Base-by-base conservation (phyloP, 2,888 invertebrate genomes). In the Homarus gammarus region DNA sequence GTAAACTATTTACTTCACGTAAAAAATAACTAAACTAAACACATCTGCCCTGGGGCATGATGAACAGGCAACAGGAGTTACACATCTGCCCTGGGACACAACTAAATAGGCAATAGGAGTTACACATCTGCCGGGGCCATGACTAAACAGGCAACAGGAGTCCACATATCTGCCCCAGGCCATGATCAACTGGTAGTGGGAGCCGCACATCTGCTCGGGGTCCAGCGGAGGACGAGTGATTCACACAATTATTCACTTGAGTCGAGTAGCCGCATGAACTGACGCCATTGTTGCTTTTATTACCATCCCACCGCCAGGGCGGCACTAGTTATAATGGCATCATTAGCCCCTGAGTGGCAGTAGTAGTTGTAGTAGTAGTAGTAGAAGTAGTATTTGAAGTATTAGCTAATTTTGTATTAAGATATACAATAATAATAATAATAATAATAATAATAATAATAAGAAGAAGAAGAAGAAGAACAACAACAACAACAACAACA, bases 171-270 rank as follows among this genome's bases (percentile, higher is more conserved):
- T 64, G 27, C 5, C 64, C 64, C 64, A 27, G 64, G 27, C 5
- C 27, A 12, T 0, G n/a, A n/a, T 5, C 64, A 64, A 0, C 64
- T 64, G 64, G 27, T 0, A 56, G 18, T 22, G 22, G 56, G 27
- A 77, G 78, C 78, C 56, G n/a, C 33, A 33, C 78, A 33, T 15
- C 33, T 10, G 75, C 75, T 38, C 27, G 15, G 51, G 40, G 51
- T 51, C 78, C 78, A 36, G 78, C 51, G 36, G 51, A 31, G 78
- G 78, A 33, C 51, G 78, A 78, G 78, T 51, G 51, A 78, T 78
- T 78, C 78, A 78, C 56, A 78, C 56, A 78, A 51, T 78, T 78
- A 78, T 78, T 78, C 78, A 78, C 78, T 78, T 78, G 51, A 51
- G 18, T 15, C 33, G 33, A 78, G 78, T 22, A 51, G 51, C 44